Conservation (phyloP, 2,888 invertebrate genomes). For the Heteromurus nitidus region DNA sequence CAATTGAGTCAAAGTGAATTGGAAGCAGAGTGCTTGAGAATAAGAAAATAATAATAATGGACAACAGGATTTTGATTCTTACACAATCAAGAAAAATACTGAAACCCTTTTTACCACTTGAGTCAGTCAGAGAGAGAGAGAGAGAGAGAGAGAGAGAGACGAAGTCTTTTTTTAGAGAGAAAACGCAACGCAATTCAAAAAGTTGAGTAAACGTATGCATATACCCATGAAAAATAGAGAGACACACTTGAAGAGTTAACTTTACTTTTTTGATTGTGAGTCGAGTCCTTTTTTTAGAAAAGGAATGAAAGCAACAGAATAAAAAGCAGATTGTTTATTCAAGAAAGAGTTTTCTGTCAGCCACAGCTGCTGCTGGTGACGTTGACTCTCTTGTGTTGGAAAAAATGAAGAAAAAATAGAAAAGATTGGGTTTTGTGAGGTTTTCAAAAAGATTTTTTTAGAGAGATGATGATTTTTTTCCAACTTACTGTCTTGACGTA, state of each 20-base stretch:
- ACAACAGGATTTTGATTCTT: conserved; percentile 23
- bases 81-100: conserved; percentile 22
- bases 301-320: neutral
- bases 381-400: conserved; percentile 12
- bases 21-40: neutral
- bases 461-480: conserved; percentile 22
- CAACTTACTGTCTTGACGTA: conserved; percentile 5
- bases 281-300: conserved; percentile 3
- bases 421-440: conserved; percentile 11
- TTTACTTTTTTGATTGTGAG: conserved; percentile 3
- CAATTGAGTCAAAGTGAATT: conserved; percentile 10
- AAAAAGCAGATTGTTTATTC: conserved; percentile 21
- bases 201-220: no score
- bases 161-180: no score
- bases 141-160: no score
- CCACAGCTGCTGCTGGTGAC: conserved; percentile 22
- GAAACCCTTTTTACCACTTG: conserved; percentile 14
- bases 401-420: neutral
- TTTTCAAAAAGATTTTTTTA: neutral
- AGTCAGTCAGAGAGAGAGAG: neutral
- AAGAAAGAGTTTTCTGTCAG: conserved; percentile 25
- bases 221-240: conserved; percentile 6
- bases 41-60: conserved; percentile 20
- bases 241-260: conserved; percentile 12
- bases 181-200: no score